Percentiles rank a stretch among this genome's conserved stretches.
Evolutionary conservation across 23 tunicate genomes (phyloP).

Genomic region (Aplidium turbinatum): DNA sequence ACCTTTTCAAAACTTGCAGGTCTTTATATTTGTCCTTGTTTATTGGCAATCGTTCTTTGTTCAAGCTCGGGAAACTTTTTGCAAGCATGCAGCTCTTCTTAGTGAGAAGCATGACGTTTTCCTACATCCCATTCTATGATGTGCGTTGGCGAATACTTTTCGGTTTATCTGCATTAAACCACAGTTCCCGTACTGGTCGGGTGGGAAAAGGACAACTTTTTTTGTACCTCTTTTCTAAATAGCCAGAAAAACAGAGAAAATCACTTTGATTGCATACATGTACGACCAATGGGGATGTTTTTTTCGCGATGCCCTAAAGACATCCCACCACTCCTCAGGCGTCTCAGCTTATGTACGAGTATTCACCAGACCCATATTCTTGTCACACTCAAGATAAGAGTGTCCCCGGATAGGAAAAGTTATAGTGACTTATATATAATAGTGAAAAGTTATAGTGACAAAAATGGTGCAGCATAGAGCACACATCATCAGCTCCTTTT

Average conservation of each 20-base stretch:
- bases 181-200: constrained; percentile 8
- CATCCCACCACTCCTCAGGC: constrained; percentile 15
- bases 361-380: constrained; percentile 11
- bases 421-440: background rate
- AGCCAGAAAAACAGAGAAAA: background rate
- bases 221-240: background rate
- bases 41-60: background rate
- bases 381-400: constrained; percentile 10
- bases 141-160: constrained; percentile 3
- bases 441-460: too few relatives aligned
- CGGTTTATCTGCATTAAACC: constrained; percentile 2
- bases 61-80: background rate
- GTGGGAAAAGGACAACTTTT: constrained; percentile 11
- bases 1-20: constrained; percentile 8
- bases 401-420: constrained; percentile 18
- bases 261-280: constrained; percentile 25
- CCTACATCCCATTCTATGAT: constrained; percentile 1
- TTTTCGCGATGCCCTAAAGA: constrained; percentile 2
- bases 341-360: background rate
- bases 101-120: background rate
- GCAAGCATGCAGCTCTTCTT: background rate
- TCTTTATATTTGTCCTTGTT: constrained; percentile 10
- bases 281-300: constrained; percentile 1
- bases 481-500: constrained; percentile 18
- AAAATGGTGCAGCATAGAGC: constrained; percentile 21